phyloP scores from a whole-genome alignment of 2,113 vertebrate species.

The Gallinago paraguaiae region DNA sequence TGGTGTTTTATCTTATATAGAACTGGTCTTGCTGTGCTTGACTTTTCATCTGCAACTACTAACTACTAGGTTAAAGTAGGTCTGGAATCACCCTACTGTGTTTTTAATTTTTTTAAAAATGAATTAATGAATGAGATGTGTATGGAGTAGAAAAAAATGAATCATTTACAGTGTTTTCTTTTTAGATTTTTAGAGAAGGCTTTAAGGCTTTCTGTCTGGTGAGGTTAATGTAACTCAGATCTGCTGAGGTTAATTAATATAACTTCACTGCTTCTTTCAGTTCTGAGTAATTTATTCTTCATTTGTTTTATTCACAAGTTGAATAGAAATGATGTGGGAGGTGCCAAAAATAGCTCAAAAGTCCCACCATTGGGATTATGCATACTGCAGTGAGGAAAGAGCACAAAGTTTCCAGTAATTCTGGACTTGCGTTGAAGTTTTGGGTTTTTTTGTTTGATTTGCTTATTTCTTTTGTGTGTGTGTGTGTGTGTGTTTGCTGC shows the following conservation, averaged over 20 bases:
- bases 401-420: not conserved
- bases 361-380: slow-evolving; percentile 27
- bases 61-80: not conserved
- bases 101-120: not conserved
- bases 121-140: not conserved
- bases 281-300: not conserved
- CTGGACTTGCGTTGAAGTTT: not conserved
- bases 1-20: not conserved
- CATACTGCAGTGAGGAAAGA: slow-evolving; percentile 19
- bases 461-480: not conserved
- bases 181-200: not conserved
- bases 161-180: not conserved
- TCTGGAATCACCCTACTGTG: not conserved
- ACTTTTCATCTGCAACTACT: not conserved
- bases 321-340: slow-evolving; percentile 39
- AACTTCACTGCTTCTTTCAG: not conserved
- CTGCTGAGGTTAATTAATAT: not conserved
- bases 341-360: slow-evolving; percentile 46
- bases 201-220: not conserved
- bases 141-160: not conserved
- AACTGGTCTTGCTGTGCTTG: not conserved
- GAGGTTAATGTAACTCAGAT: not conserved
- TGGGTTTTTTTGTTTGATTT: not conserved
- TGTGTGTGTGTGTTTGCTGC: not conserved
- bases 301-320: slow-evolving; percentile 57